Evolutionary conservation across 2,113 vertebrate species (phyloP).

Genomic region (Oreamnos americanus): DNA sequence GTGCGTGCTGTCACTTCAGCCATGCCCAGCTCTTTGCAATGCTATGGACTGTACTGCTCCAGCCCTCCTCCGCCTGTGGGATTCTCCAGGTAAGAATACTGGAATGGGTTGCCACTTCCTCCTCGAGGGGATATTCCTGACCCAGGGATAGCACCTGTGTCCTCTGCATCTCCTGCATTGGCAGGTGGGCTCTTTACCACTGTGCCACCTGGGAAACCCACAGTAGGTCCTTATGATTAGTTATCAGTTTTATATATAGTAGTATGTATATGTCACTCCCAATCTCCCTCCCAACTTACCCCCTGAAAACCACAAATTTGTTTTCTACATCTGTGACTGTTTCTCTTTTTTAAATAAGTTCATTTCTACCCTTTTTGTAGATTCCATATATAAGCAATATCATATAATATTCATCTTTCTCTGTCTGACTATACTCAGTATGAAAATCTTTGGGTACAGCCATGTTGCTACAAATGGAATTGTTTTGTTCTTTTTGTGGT

Average conservation of each 20-base stretch:
- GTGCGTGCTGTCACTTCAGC: fast-evolving
- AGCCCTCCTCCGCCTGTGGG: not conserved
- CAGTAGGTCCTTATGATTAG: not conserved
- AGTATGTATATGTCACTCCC: not conserved
- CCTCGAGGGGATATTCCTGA: not conserved
- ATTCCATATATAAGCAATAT: not conserved
- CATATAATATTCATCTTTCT: not conserved
- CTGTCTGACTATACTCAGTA: not conserved
- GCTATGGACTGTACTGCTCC: not conserved
- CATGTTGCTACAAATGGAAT: not conserved
- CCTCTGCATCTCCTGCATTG: not conserved
- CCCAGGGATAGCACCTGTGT: not conserved
- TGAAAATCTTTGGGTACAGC: not conserved
- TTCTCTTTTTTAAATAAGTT: not conserved
- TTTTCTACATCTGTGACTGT: not conserved
- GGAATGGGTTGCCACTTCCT: not conserved
- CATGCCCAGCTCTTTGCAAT: not conserved
- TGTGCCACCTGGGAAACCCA: not conserved
- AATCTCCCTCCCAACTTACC: not conserved
- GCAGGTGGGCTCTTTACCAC: not conserved
- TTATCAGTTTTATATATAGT: not conserved
- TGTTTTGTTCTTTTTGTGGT: not conserved
- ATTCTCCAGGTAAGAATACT: not conserved
- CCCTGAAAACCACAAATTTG: not conserved
- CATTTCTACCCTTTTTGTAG: not conserved